Percentiles rank a stretch among this genome's conserved stretches.
These are phyloP conservation scores for Galerucella calmariensis DNA, from an alignment of 2,888 invertebrate species.

Conservation along the genomic window DNA sequence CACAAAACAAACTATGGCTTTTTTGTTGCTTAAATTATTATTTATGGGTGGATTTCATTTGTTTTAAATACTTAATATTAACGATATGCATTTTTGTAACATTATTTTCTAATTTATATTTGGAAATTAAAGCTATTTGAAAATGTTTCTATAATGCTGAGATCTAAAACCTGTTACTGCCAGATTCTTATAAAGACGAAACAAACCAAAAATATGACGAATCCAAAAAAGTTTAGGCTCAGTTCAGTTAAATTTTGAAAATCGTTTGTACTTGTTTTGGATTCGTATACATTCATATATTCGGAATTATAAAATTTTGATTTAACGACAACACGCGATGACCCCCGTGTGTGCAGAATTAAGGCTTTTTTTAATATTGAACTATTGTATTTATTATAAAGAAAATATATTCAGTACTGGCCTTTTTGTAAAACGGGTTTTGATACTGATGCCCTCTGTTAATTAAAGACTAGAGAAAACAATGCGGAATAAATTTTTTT, in stretches of 20 bases:
- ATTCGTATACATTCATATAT: not conserved
- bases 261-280: constrained; percentile 19
- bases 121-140: constrained; percentile 60
- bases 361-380: constrained; percentile 37
- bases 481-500: constrained; percentile 39
- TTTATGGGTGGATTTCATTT: constrained; percentile 57
- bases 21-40: constrained; percentile 44
- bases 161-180: constrained; percentile 47
- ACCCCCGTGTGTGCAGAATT: not conserved
- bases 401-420: constrained; percentile 49
- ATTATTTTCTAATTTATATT: constrained; percentile 54
- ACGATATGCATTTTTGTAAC: constrained; percentile 62
- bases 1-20: constrained; percentile 51
- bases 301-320: constrained; percentile 33
- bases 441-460: constrained; percentile 51
- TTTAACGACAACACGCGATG: constrained; percentile 21
- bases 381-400: constrained; percentile 32
- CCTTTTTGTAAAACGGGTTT: constrained; percentile 41
- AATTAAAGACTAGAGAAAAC: constrained; percentile 52
- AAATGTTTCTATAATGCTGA: constrained; percentile 45
- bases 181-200: constrained; percentile 33
- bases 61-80: constrained; percentile 58
- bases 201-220: constrained; percentile 12
- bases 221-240: not conserved
- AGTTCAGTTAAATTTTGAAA: not conserved